Evolutionary conservation across 2,888 invertebrate genomes (phyloP).

Genomic region (Pandemis heparana): DNA sequence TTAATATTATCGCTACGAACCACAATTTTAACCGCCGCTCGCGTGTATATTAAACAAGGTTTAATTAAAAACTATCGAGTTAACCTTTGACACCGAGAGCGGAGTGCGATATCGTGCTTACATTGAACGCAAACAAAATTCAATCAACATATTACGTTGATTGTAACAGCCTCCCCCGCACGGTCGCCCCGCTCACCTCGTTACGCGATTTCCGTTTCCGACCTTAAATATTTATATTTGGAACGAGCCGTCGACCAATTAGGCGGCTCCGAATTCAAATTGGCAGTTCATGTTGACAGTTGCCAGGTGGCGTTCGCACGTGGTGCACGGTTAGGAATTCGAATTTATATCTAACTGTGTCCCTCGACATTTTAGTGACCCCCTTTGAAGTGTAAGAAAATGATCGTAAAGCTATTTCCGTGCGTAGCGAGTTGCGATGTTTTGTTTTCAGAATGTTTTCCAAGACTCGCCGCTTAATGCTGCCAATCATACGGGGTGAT

Average conservation of each 20-base stretch:
- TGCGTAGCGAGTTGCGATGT: conserved; percentile 46
- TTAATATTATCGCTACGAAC: background rate
- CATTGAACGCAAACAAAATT: conserved; percentile 39
- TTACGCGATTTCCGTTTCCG: conserved; percentile 60
- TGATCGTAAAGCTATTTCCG: conserved; percentile 74
- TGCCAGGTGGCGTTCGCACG: conserved; percentile 70
- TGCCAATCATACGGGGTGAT: conserved; percentile 51
- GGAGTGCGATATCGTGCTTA: conserved; percentile 39
- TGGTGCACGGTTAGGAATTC: conserved; percentile 60
- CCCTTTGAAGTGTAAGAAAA: conserved; percentile 79
- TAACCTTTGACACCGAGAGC: conserved; percentile 22
- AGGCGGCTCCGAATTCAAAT: conserved; percentile 69
- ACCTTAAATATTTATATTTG: conserved; percentile 71
- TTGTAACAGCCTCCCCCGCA: conserved; percentile 37
- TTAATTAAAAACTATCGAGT: conserved; percentile 12
- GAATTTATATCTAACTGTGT: conserved; percentile 63
- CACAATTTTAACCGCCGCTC: background rate
- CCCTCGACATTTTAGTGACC: conserved; percentile 74
- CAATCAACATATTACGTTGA: conserved; percentile 43
- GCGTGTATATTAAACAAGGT: background rate
- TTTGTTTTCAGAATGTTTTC: conserved; percentile 59
- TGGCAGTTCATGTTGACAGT: conserved; percentile 78
- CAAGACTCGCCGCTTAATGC: conserved; percentile 65
- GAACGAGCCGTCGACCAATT: conserved; percentile 75
- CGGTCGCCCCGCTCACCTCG: conserved; percentile 50